Conservation (phyloP, 1,140 invertebrate species). For the Lepidurus arcticus region DNA sequence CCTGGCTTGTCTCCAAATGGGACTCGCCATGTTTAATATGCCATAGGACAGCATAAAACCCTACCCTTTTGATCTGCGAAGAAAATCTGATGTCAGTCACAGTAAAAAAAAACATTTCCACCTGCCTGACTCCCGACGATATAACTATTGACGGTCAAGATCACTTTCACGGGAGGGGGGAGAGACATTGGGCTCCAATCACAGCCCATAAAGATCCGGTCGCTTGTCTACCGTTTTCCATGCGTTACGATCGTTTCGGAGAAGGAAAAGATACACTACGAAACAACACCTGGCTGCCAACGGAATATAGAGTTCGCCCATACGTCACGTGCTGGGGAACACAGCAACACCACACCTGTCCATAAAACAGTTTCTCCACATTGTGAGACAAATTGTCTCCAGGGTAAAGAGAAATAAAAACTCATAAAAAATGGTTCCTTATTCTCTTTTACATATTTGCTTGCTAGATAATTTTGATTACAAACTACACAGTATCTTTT, state of each 20-base stretch:
- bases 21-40: conserved; percentile 5
- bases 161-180: not conserved
- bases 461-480: too few species aligned
- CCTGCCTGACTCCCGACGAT: not conserved
- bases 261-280: not conserved
- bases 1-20: not conserved
- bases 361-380: not conserved
- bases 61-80: not conserved
- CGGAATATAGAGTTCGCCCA: not conserved
- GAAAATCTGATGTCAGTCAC: not conserved
- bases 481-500: too few species aligned
- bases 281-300: not conserved
- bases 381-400: not conserved
- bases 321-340: not conserved
- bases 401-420: too few species aligned
- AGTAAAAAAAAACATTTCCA: not conserved
- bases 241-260: not conserved
- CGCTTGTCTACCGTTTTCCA: not conserved
- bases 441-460: too few species aligned
- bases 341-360: not conserved
- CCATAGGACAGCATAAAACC: not conserved
- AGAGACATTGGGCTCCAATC: not conserved
- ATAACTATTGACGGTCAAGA: conserved; percentile 13
- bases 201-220: not conserved
- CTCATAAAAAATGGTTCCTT: too few species aligned